phyloP scores from a whole-genome alignment of 2,113 vertebrate species.

The Montifringilla adamsi region DNA sequence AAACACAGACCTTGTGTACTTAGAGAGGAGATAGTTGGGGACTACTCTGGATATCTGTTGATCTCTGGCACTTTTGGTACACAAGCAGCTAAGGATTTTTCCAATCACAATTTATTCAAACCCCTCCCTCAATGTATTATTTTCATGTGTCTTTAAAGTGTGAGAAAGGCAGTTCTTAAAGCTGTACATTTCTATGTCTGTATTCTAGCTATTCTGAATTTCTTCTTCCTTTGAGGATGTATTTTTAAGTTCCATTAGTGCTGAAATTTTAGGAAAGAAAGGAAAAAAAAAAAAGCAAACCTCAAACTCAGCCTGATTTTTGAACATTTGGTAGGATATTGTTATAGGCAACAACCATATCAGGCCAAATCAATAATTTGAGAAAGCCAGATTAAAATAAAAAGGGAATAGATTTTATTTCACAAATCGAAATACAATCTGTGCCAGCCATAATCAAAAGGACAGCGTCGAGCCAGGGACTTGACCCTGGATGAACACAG shows the following conservation, averaged over 20 bases:
- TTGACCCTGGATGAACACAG: too few species aligned
- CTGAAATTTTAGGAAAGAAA: background rate
- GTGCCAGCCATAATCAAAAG: too few species aligned
- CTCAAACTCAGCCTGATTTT: background rate
- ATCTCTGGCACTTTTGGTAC: background rate
- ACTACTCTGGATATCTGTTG: background rate
- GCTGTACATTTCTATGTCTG: background rate
- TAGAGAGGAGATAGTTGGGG: background rate
- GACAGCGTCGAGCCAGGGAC: too few species aligned
- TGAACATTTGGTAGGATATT: background rate
- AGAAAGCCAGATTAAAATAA: too few species aligned
- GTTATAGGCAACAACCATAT: too few species aligned
- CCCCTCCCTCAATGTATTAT: background rate
- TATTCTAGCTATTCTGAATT: background rate
- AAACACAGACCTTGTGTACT: background rate
- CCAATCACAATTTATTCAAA: background rate
- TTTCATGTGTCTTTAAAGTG: background rate
- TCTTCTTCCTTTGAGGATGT: background rate
- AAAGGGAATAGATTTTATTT: too few species aligned
- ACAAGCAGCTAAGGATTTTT: background rate
- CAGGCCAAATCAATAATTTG: too few species aligned
- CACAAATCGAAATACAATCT: too few species aligned
- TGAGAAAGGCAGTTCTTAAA: background rate
- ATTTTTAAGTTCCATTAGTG: background rate
- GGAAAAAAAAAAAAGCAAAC: background rate